Base-by-base conservation (phyloP, 2,113 vertebrate genomes). In the Aegypius monachus region DNA sequence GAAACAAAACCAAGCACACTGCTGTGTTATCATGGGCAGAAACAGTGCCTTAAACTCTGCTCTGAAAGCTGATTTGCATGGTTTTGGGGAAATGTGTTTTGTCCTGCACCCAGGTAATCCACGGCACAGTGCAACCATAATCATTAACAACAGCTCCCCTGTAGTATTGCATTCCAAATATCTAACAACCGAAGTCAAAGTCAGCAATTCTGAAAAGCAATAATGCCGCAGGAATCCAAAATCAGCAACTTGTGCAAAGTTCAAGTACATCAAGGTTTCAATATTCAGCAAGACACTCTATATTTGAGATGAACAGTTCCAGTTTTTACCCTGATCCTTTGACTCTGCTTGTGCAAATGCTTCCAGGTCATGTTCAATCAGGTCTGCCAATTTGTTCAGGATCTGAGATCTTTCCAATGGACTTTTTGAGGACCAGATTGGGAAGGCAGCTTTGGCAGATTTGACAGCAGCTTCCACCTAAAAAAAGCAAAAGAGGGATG, bases 281-380 rank as follows among this genome's bases (percentile, higher is more conserved):
- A 20, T 67, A 52, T 43, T 58, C 25, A 88, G 43, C 6, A 50
- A 78, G 13, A 47, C n/a, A 53, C 6, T n/a, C 8, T 53, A 6
- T 16, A 56, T 58, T 61, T 65, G 31, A 92, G 9, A 86, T 18
- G 4, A 38, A 15, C 18, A 43, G 27, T 27, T 93, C 29, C 23
- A 43, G 5, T 55, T 56, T 63, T 96, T 95, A 99, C 99, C 99
- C 98, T 99, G 99, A 97, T 99, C 99, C 97, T 98, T 99, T 90
- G 99, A 99, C 84, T 99, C 99, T 2, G 99, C 99, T 96, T 98
- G 98, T 13, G 98, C 99, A 86, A 99, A 98, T 58, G 98, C 99
- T 90, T 99, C 99, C 95, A 99, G 92, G 16, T 98, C 97, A 63
- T 94, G 97, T 55, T 99, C 99, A 38, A 99, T 98, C 90, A 99